These are phyloP conservation scores for Hemiprocne comata DNA, from an alignment of 2,113 vertebrate species.

Conservation along the genomic window DNA sequence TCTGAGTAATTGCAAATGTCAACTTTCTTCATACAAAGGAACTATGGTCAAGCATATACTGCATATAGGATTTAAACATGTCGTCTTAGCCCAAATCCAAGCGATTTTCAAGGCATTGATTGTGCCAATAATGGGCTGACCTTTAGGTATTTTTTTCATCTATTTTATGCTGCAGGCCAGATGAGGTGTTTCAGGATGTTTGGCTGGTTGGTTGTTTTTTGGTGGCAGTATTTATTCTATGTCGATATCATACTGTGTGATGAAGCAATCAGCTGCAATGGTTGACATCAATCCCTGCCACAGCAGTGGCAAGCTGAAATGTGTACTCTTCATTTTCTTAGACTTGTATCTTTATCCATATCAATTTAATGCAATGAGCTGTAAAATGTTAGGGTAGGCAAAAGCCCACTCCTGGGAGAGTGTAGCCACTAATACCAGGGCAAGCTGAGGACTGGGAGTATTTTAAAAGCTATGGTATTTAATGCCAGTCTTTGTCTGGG, in stretches of 20 bases:
- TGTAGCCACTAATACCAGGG: not conserved
- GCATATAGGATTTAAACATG: not conserved
- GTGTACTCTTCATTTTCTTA: not conserved
- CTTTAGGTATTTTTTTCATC: not conserved
- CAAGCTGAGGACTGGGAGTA: not conserved
- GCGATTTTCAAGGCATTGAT: not conserved
- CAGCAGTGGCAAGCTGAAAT: not conserved
- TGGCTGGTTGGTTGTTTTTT: not conserved
- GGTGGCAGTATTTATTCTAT: not conserved
- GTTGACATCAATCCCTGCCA: not conserved
- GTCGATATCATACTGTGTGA: too few species aligned
- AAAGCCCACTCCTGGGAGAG: not conserved
- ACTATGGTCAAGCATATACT: not conserved
- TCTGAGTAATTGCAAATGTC: not conserved
- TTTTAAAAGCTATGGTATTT: not conserved
- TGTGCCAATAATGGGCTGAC: not conserved
- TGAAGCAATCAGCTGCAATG: not conserved
- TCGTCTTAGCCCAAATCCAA: not conserved
- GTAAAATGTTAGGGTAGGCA: not conserved
- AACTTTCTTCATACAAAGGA: not conserved
- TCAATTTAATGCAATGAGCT: not conserved
- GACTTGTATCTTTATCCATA: not conserved
- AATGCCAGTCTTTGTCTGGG: not conserved
- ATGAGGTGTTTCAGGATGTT: not conserved
- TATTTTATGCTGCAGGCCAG: not conserved